phyloP scores from a whole-genome alignment of 1,140 invertebrate genomes.

The Caerostris darwini region DNA sequence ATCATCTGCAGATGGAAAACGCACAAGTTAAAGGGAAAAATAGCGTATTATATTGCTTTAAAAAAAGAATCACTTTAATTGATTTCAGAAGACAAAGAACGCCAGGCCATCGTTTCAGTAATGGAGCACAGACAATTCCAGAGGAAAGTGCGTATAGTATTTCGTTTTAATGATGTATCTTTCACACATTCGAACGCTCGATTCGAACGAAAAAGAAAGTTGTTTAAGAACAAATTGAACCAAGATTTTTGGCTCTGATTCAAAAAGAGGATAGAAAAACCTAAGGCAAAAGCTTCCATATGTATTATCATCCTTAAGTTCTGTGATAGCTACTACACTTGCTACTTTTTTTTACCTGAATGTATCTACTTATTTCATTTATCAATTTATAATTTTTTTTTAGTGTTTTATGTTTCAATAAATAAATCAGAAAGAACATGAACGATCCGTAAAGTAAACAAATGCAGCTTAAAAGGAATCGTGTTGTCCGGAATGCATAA shows the following conservation, averaged over 20 bases:
- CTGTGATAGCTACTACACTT: constrained; percentile 23
- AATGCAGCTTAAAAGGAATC: not conserved
- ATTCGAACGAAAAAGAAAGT: constrained; percentile 39
- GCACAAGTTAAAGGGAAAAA: not conserved
- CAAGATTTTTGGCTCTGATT: constrained; percentile 57
- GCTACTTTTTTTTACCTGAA: constrained; percentile 3
- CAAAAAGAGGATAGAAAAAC: constrained; percentile 13
- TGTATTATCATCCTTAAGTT: constrained; percentile 50
- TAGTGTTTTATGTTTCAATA: not conserved
- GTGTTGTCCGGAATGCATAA: not conserved
- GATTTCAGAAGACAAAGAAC: constrained; percentile 33
- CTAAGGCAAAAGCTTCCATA: not conserved
- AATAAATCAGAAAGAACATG: constrained; percentile 6
- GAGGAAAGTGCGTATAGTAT: constrained; percentile 44
- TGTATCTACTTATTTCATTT: constrained; percentile 43
- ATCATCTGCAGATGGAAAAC: not conserved
- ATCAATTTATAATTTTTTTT: constrained; percentile 20
- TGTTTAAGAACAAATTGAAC: constrained; percentile 72
- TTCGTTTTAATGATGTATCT: constrained; percentile 71
- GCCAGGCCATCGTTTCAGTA: constrained; percentile 10
- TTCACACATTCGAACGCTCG: constrained; percentile 43
- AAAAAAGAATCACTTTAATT: constrained; percentile 42
- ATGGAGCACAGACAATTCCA: constrained; percentile 33
- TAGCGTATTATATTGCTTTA: not conserved
- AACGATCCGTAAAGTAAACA: not conserved